These are phyloP conservation scores for Panzeria rudis DNA, from an alignment of 2,888 invertebrate species.

Conservation along the genomic window DNA sequence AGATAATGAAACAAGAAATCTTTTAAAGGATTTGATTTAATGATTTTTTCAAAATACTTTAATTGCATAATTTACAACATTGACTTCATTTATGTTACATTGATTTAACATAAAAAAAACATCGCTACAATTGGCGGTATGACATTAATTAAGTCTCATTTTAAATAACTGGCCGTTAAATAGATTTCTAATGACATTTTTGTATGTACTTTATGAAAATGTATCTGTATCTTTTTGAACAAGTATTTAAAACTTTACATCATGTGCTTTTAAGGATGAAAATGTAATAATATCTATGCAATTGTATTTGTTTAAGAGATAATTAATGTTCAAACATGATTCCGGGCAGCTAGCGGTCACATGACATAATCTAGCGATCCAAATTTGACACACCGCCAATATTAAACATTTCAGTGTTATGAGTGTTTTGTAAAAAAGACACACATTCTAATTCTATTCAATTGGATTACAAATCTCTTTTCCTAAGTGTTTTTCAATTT, in stretches of 20 bases:
- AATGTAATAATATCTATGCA: too few species aligned
- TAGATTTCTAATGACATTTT: not conserved
- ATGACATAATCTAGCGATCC: too few species aligned
- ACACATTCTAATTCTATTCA: not conserved
- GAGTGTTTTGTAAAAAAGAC: too few species aligned
- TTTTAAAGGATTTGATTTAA: slow-evolving; percentile 44
- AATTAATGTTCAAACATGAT: too few species aligned
- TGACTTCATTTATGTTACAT: not conserved
- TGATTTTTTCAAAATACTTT: not conserved
- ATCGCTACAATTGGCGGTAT: not conserved
- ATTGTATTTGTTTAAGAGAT: too few species aligned
- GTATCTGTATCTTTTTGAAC: too few species aligned
- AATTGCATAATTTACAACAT: slow-evolving; percentile 11
- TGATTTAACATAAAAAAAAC: not conserved
- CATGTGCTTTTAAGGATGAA: too few species aligned
- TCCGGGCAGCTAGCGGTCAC: too few species aligned
- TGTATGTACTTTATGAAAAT: not conserved
- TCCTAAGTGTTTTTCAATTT: not conserved
- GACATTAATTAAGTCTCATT: slow-evolving; percentile 1
- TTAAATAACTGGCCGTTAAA: not conserved
- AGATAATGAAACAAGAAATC: not conserved
- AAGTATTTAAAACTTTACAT: too few species aligned
- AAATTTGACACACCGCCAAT: too few species aligned
- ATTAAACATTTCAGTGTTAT: too few species aligned
- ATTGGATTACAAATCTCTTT: not conserved